These are phyloP conservation scores for Pteromalus puparum DNA, from an alignment of 1,140 invertebrate genomes.

Conservation along the genomic window DNA sequence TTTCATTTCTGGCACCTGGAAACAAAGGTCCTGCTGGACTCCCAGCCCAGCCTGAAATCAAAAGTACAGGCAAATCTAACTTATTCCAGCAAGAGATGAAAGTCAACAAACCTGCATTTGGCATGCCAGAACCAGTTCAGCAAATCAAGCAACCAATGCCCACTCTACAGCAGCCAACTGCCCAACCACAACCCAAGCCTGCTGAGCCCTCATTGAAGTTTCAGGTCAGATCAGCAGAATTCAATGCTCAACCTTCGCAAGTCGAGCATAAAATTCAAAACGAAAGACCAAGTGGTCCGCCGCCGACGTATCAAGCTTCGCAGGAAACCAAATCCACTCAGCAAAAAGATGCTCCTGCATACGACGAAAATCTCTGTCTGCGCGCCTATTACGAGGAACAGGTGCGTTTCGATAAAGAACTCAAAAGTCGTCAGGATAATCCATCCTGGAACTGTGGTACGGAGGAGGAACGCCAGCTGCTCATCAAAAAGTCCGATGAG, in stretches of 20 bases:
- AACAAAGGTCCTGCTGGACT: constrained; percentile 12
- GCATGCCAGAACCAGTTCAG: constrained; percentile 5
- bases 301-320: neutral
- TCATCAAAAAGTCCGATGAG: constrained; percentile 67
- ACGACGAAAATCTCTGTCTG: constrained; percentile 63
- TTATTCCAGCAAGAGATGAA: constrained; percentile 29
- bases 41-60: neutral
- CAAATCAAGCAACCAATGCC: constrained; percentile 50
- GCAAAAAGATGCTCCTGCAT: constrained; percentile 44
- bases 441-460: constrained; percentile 68
- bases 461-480: constrained; percentile 72
- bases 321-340: neutral
- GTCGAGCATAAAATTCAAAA: neutral
- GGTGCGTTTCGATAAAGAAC: constrained; percentile 74
- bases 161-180: neutral
- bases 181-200: neutral
- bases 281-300: neutral
- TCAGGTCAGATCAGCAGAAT: neutral
- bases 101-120: neutral
- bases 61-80: neutral
- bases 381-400: constrained; percentile 69
- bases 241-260: neutral
- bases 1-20: constrained; percentile 27
- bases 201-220: neutral
- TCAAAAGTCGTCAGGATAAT: constrained; percentile 64